Evolutionary conservation across 1,140 invertebrate genomes (phyloP).

Genomic region (Prorops nasuta): DNA sequence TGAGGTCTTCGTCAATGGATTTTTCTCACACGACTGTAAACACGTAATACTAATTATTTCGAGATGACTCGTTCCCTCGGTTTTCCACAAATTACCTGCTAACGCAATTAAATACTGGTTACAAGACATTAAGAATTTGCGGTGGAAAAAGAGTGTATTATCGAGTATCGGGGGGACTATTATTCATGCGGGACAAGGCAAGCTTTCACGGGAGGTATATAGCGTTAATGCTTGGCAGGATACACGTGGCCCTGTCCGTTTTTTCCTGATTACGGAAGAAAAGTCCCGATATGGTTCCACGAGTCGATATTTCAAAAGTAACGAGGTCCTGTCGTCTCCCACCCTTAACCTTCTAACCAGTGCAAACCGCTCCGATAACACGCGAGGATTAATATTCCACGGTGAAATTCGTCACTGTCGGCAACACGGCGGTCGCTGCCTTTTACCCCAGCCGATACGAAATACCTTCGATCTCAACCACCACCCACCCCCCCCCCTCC

Average conservation of each 20-base stretch:
- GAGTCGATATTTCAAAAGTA: slow-evolving; percentile 29
- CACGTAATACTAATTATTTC: too few relatives aligned
- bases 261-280: background rate
- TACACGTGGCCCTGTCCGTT: background rate
- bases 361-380: slow-evolving; percentile 9
- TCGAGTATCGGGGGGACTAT: too few relatives aligned
- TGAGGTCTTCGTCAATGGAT: too few relatives aligned
- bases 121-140: too few relatives aligned
- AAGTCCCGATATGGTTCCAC: slow-evolving; percentile 4
- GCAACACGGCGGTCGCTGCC: slow-evolving; percentile 4
- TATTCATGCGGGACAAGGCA: background rate
- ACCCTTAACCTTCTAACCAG: background rate
- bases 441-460: background rate
- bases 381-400: slow-evolving; percentile 29
- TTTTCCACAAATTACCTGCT: too few relatives aligned
- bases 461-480: background rate
- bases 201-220: background rate
- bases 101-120: too few relatives aligned
- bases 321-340: slow-evolving; percentile 15
- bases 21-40: too few relatives aligned
- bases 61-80: too few relatives aligned
- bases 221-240: background rate
- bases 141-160: too few relatives aligned
- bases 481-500: too few relatives aligned
- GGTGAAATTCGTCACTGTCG: slow-evolving; percentile 31